Base-by-base conservation (phyloP, 1,140 invertebrate species). In the Trichonephila clavata region DNA sequence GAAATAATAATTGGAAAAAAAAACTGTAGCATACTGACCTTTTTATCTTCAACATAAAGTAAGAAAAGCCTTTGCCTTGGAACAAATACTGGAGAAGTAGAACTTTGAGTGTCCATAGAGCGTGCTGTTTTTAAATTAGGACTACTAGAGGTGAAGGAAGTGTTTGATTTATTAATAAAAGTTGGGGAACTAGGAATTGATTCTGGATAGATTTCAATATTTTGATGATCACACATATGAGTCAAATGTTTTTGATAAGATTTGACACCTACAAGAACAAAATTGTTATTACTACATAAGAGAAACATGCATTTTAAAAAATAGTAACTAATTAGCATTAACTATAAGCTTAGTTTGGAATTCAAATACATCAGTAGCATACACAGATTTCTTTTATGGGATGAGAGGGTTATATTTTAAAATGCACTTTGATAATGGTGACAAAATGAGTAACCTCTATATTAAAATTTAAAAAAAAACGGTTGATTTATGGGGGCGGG, bases 61-160 rank as follows among this genome's bases (percentile, higher is more conserved):
- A 97, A 95, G 24, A 98, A 95, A 39, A 98, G 95, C 92, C 97
- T 96, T 95, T 98, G 97, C 65, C 97, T 95, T 0, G 97, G 97
- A 92, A 97, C 96, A 95, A 97, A 97, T 63, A 95, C 94, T 87
- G 94, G 86, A 81, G 93, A 32, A 90, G 94, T 61, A 83, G 43
- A 10, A 50, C 2, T 20, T 71, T 39, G 57, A 21, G 10, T 13
- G 14, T 93, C 92, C 39, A 61, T n/a, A 59, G 91, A 39, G 80
- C 13, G 20, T 6, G 32, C 20, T 43, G 13, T 59, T 61, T 88
- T 87, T 13, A 71, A 24, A n/a, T 88, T 65, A 14, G 92, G 86
- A 93, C 92, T 93, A 27, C 13, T 77, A 3, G 77, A 71, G 8
- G 50, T 71, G 24, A 60, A 14, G 20, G 92, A 80, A 32, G 83